These are phyloP conservation scores for Apis cerana DNA, from an alignment of 1,140 invertebrate species.

Conservation along the genomic window DNA sequence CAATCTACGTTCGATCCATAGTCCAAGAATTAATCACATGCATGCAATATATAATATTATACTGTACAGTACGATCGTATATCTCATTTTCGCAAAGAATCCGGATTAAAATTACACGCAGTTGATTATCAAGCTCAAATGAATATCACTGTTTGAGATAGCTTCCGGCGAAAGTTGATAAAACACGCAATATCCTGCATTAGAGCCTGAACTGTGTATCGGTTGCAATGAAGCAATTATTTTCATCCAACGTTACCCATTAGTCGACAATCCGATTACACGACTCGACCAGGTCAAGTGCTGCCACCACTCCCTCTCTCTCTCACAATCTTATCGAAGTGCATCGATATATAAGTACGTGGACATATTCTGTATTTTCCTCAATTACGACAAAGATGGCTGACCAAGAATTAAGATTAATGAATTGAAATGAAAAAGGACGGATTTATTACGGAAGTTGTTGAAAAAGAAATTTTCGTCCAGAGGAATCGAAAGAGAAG, in stretches of 20 bases:
- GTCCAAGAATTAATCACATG: no score
- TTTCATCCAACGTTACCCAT: slow-evolving; percentile 20
- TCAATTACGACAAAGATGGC: neutral
- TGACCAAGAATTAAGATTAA: neutral
- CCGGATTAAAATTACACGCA: neutral
- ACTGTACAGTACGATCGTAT: no score
- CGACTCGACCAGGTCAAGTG: neutral
- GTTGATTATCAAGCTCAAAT: neutral
- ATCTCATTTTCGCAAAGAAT: neutral
- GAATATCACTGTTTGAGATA: neutral
- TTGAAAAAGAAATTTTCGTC: no score
- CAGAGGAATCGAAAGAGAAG: no score
- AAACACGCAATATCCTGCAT: neutral
- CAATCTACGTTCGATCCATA: no score
- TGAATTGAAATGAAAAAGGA: no score
- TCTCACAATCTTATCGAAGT: neutral
- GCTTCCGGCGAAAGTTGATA: neutral
- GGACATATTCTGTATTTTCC: neutral
- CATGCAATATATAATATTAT: no score
- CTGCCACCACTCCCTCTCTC: neutral
- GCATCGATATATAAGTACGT: neutral
- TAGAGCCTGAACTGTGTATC: neutral
- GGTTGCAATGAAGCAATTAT: slow-evolving; percentile 1
- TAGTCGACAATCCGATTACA: slow-evolving; percentile 5
- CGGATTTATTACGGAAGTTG: no score